Base-by-base conservation (phyloP, 1,140 invertebrate genomes). In the Tetranychus urticae region DNA sequence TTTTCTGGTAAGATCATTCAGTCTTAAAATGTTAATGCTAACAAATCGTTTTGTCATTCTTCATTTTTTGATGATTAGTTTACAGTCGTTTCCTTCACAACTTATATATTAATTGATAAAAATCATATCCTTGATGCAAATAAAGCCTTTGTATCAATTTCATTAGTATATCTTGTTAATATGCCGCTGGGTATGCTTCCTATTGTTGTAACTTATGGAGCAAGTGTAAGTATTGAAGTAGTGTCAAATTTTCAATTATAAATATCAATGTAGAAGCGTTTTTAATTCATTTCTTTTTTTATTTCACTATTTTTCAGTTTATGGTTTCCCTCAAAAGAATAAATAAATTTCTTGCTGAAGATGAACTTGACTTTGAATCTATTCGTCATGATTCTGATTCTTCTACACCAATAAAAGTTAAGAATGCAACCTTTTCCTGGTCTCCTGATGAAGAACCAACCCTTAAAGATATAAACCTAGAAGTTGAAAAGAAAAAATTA, bases 321-420 rank as follows among this genome's bases (percentile, higher is more conserved):
- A 0, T 23, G 23, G 23, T 68, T 52, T 90, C 87, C 0, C 69
- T 90, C 3, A 84, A 84, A 70, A 76, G 88, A 68, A 80, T 92
- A 61, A 81, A 87, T 68, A 78, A 78, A 68, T 73, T 90, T 6
- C 68, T 87, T 50, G 65, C 81, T 78, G 69, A 85, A 33, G 7
- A 47, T 7, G 35, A 54, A 55, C 31, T 55, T n/a, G 31, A 8
- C 13, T 33, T 23, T 58, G 33, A 23, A 12, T 14, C 14, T 34
- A n/a, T 13, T 23, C 5, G 14, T 5, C 8, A n/a, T 35, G 35
- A 6, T n/a, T 1, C 7, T 31, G 36, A 45, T 45, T 60, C 61
- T 35, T 13, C 46, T 2, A 48, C 2, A 31, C n/a, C 33, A 58
- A n/a, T 3, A 7, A n/a, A 2, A 34, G 46, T 7, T 56, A 23